These are phyloP conservation scores for Andrena chrysosceles DNA, from an alignment of 2,888 invertebrate species.

Conservation along the genomic window DNA sequence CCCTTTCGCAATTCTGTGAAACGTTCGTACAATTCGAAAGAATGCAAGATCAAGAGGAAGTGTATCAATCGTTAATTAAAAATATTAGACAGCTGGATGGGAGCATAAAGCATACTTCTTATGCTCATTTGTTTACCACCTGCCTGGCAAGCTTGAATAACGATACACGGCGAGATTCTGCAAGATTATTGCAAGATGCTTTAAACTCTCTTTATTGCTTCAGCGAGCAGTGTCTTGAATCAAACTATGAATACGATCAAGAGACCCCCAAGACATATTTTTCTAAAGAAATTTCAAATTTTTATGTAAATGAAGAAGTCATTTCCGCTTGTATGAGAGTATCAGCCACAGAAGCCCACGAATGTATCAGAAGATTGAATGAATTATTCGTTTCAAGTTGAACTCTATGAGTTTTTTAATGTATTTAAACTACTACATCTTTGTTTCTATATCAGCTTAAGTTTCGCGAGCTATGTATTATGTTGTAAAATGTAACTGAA, in stretches of 20 bases:
- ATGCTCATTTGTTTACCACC: slow-evolving; percentile 49
- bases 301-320: slow-evolving; percentile 41
- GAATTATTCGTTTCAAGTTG: slow-evolving; percentile 39
- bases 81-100: slow-evolving; percentile 54
- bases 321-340: slow-evolving; percentile 61
- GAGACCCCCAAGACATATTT: neutral
- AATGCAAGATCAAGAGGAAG: slow-evolving; percentile 30
- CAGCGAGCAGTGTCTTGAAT: slow-evolving; percentile 42
- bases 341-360: slow-evolving; percentile 36
- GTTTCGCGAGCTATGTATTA: neutral
- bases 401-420: neutral
- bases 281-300: slow-evolving; percentile 24
- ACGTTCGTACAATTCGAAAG: slow-evolving; percentile 44
- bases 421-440: neutral
- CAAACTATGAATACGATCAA: neutral
- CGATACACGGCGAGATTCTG: slow-evolving; percentile 22
- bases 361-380: slow-evolving; percentile 55
- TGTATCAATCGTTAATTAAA: slow-evolving; percentile 50
- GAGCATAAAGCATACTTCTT: slow-evolving; percentile 49
- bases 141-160: slow-evolving; percentile 50
- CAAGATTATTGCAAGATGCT: slow-evolving; percentile 38
- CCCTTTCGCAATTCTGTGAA: slow-evolving; percentile 57
- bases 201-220: slow-evolving; percentile 58
- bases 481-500: neutral
- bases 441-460: neutral